Evolutionary conservation across 2,797 vertebrate genomes (phyloP).

Genomic region (Periparus ater): DNA sequence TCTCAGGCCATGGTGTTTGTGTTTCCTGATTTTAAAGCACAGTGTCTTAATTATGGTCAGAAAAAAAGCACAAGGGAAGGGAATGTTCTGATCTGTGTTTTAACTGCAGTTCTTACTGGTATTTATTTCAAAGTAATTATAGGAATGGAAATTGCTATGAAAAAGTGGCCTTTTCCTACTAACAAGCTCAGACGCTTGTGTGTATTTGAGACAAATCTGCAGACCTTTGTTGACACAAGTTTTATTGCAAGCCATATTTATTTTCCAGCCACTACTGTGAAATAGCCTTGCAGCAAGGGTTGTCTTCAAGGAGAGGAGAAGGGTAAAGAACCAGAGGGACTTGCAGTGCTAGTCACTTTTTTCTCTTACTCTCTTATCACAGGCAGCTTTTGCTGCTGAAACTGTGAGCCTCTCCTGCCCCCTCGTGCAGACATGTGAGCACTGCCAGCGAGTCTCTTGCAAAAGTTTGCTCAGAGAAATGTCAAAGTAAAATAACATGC

Average conservation of each 20-base stretch:
- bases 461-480: not conserved
- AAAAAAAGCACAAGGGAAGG: not conserved
- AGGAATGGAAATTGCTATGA: conserved; percentile 24
- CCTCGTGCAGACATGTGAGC: conserved; percentile 70
- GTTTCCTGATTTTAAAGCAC: conserved; percentile 24
- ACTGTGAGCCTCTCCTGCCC: conserved; percentile 76
- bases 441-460: conserved; percentile 39
- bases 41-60: conserved; percentile 30
- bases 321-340: not conserved
- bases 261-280: not conserved
- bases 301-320: not conserved
- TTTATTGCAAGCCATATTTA: not conserved
- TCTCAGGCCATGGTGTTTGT: not conserved
- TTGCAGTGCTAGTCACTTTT: not conserved
- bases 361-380: not conserved
- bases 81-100: not conserved
- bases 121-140: conserved; percentile 49
- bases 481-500: not conserved
- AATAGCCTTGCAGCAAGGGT: not conserved
- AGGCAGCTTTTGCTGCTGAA: conserved; percentile 21
- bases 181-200: not conserved
- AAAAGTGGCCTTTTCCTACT: conserved; percentile 18
- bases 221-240: conserved; percentile 8
- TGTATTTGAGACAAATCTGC: conserved; percentile 2
- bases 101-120: conserved; percentile 3